Percentiles rank a stretch among this genome's conserved stretches.
phyloP scores from a whole-genome alignment of 2,113 vertebrate species.

The Nothoprocta perdicaria region DNA sequence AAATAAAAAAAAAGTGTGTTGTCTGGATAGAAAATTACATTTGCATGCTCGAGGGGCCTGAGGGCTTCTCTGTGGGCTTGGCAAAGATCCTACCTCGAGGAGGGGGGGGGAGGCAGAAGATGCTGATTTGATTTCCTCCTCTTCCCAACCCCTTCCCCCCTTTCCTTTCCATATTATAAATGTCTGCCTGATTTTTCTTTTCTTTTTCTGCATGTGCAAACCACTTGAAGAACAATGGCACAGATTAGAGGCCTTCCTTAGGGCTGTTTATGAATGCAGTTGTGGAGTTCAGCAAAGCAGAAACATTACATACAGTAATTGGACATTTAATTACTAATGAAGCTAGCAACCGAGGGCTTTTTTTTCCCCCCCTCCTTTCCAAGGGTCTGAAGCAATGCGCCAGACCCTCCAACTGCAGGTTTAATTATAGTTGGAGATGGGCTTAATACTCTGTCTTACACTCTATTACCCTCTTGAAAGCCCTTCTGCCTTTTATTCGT shows the following conservation, averaged over 20 bases:
- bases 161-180: conserved; percentile 77
- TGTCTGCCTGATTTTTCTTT: conserved; percentile 78
- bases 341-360: conserved; percentile 61
- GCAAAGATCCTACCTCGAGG: conserved; percentile 70
- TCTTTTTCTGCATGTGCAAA: conserved; percentile 79
- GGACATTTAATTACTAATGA: conserved; percentile 80
- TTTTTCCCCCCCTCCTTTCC: conserved; percentile 40
- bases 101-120: conserved; percentile 63
- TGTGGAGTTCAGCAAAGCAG: conserved; percentile 79
- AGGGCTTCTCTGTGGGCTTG: conserved; percentile 80
- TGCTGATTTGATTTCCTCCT: conserved; percentile 76
- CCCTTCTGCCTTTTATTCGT: conserved; percentile 57
- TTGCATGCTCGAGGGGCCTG: conserved; percentile 81
- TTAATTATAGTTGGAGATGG: conserved; percentile 70
- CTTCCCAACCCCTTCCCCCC: conserved; percentile 65
- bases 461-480: conserved; percentile 58
- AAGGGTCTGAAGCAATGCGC: conserved; percentile 73
- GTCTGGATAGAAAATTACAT: conserved; percentile 83
- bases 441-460: conserved; percentile 57
- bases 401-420: conserved; percentile 68
- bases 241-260: conserved; percentile 81
- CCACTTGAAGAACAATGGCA: conserved; percentile 84
- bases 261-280: conserved; percentile 79
- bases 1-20: conserved; percentile 73
- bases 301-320: conserved; percentile 79